phyloP scores from a whole-genome alignment of 2,113 vertebrate species.

The Saguinus midas region DNA sequence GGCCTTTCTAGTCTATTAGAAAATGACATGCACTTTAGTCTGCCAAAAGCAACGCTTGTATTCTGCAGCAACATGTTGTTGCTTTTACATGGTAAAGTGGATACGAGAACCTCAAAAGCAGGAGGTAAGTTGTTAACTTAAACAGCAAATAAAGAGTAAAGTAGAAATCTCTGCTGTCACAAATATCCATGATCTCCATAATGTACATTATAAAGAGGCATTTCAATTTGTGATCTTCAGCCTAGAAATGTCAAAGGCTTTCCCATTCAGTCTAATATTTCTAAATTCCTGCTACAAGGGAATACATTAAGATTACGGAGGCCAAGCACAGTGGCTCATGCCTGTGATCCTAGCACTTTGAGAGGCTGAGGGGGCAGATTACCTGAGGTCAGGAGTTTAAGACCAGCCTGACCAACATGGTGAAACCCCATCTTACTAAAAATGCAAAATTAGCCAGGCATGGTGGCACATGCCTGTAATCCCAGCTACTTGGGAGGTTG shows the following conservation, averaged over 20 bases:
- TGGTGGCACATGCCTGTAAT: too few species aligned
- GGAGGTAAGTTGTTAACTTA: slow-evolving; percentile 69
- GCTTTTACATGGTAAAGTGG: background rate
- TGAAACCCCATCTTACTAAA: too few species aligned
- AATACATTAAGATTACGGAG: slow-evolving; percentile 64
- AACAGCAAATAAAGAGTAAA: slow-evolving; percentile 77
- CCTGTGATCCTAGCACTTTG: too few species aligned
- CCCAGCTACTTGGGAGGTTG: too few species aligned
- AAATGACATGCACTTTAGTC: background rate
- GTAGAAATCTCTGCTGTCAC: slow-evolving; percentile 66
- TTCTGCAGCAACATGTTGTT: background rate
- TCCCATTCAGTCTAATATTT: slow-evolving; percentile 69
- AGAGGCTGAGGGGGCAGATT: too few species aligned
- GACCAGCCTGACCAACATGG: too few species aligned
- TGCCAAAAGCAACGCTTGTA: background rate
- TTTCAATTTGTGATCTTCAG: slow-evolving; percentile 67
- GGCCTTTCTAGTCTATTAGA: background rate
- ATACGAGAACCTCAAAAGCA: background rate
- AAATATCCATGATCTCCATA: background rate
- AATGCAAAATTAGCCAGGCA: too few species aligned
- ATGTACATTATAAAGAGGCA: slow-evolving; percentile 58
- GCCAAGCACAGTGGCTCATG: too few species aligned
- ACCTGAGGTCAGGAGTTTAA: too few species aligned
- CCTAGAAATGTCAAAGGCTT: slow-evolving; percentile 63
- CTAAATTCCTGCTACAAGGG: slow-evolving; percentile 65